Evolutionary conservation across 2,113 vertebrate genomes (phyloP).

Genomic region (Hipposideros armiger): DNA sequence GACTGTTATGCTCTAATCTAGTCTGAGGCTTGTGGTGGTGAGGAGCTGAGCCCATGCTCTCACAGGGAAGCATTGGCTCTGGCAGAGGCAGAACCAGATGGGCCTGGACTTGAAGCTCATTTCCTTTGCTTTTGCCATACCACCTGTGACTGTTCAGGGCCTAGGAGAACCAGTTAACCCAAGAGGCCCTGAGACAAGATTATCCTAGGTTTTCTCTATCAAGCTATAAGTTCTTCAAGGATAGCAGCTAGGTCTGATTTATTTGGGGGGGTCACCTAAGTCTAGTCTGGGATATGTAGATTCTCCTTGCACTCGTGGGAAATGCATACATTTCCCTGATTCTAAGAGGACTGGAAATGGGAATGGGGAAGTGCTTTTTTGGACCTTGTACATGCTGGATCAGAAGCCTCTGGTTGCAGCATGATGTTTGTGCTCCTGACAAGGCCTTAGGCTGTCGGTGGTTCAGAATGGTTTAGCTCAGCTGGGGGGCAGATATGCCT

Average conservation of each 20-base stretch:
- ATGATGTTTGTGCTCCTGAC: constrained; percentile 47
- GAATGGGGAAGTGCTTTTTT: constrained; percentile 34
- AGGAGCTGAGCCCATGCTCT: not conserved
- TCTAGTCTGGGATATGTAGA: not conserved
- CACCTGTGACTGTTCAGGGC: not conserved
- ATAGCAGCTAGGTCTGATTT: constrained; percentile 16
- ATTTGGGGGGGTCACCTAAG: not conserved
- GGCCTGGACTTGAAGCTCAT: constrained; percentile 31
- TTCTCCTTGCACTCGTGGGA: not conserved
- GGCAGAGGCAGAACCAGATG: constrained; percentile 30
- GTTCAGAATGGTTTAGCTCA: constrained; percentile 19
- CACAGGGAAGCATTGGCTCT: constrained; percentile 25
- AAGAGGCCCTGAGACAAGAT: constrained; percentile 19
- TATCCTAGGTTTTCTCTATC: constrained; percentile 7
- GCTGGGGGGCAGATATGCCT: not conserved
- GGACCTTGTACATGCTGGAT: constrained; percentile 36
- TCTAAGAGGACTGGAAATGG: constrained; percentile 12
- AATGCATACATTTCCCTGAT: constrained; percentile 9
- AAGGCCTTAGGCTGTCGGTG: constrained; percentile 42
- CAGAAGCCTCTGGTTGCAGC: constrained; percentile 29
- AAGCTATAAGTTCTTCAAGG: not conserved
- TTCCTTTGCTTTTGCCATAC: not conserved
- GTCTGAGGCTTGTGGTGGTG: constrained; percentile 1
- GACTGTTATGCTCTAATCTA: constrained; percentile 49
- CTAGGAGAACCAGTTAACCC: constrained; percentile 23